These are phyloP conservation scores for Amblyjoppa proteus DNA, from an alignment of 2,888 invertebrate species.

Conservation along the genomic window DNA sequence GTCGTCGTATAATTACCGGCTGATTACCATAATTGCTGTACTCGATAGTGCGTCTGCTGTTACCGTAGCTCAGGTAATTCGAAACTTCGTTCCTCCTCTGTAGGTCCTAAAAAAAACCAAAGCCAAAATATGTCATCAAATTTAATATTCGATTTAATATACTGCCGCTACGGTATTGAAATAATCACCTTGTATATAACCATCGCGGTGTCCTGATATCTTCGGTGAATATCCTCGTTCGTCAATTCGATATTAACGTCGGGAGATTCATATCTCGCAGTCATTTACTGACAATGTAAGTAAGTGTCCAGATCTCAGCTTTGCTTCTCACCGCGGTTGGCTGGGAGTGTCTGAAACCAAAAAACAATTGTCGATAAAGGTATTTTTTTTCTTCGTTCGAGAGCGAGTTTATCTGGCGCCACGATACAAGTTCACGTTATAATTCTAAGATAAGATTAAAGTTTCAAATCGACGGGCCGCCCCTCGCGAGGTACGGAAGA, in stretches of 20 bases:
- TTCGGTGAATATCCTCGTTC: conserved; percentile 78
- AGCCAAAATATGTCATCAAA: not conserved
- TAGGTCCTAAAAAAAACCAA: conserved; percentile 77
- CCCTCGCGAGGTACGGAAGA: conserved; percentile 47
- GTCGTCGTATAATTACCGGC: conserved; percentile 78
- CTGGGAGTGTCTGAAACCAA: conserved; percentile 42
- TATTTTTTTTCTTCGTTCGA: not conserved
- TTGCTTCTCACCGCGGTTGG: not conserved
- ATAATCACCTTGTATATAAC: conserved; percentile 82
- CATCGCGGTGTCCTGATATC: conserved; percentile 82
- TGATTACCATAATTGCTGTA: conserved; percentile 83
- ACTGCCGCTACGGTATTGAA: not conserved
- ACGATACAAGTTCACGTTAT: conserved; percentile 24
- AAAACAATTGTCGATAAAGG: conserved; percentile 1
- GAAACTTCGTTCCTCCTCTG: conserved; percentile 72
- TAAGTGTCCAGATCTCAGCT: not conserved
- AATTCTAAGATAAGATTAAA: conserved; percentile 35
- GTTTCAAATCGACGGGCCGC: conserved; percentile 37
- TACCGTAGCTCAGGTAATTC: conserved; percentile 81
- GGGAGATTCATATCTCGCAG: conserved; percentile 79
- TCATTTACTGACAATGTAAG: conserved; percentile 76
- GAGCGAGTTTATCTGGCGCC: not conserved
- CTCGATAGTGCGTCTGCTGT: conserved; percentile 80
- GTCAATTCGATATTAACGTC: conserved; percentile 75
- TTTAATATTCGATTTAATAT: not conserved